Conservation (phyloP, 2,888 invertebrate genomes). For the Magallana nippona region DNA sequence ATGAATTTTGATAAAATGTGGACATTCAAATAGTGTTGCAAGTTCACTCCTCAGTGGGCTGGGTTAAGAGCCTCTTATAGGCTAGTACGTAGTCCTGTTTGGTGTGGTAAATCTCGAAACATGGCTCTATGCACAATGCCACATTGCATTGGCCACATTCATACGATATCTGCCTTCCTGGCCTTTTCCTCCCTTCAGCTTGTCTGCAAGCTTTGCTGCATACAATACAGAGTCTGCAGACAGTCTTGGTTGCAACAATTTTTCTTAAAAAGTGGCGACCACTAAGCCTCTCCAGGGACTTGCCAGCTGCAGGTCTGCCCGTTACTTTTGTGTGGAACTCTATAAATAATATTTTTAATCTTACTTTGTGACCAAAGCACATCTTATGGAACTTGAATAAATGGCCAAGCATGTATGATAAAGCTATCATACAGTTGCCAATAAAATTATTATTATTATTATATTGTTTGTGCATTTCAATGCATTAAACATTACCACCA, state of each 20-base stretch:
- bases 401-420: no score
- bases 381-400: no score
- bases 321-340: not conserved
- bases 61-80: not conserved
- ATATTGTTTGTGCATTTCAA: no score
- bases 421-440: no score
- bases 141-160: slow-evolving; percentile 38
- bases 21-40: not conserved
- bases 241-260: not conserved
- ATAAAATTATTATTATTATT: no score
- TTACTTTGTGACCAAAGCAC: no score
- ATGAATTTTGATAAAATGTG: not conserved
- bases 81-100: slow-evolving; percentile 21
- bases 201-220: not conserved
- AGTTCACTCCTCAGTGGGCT: not conserved
- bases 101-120: slow-evolving; percentile 42
- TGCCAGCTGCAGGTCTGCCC: not conserved
- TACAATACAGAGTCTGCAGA: not conserved
- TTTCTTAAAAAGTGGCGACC: not conserved
- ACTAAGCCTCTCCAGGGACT: slow-evolving; percentile 1
- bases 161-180: slow-evolving; percentile 18
- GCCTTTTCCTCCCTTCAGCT: not conserved
- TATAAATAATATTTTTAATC: not conserved
- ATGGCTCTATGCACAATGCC: slow-evolving; percentile 40
- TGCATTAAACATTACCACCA: slow-evolving; percentile 3